Conservation (phyloP, 2,888 invertebrate genomes). For the Cenopis cana region DNA sequence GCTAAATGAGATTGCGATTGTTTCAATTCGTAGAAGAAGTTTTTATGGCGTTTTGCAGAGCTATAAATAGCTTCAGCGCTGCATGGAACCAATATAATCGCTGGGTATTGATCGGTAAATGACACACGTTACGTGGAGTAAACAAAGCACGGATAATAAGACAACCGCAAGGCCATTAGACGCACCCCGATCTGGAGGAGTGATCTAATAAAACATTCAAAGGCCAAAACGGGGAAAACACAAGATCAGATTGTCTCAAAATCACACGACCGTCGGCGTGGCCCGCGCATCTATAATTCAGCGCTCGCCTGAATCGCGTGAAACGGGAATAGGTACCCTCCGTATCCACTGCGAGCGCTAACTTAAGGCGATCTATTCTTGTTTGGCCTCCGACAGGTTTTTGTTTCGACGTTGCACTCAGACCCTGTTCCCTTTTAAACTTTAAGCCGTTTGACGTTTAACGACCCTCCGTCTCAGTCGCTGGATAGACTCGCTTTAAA, state of each 20-base stretch:
- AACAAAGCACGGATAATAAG: slow-evolving; percentile 54
- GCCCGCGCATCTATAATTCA: slow-evolving; percentile 81
- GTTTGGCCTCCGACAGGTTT: slow-evolving; percentile 44
- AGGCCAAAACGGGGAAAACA: slow-evolving; percentile 76
- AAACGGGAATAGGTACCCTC: slow-evolving; percentile 63
- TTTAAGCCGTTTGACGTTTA: slow-evolving; percentile 44
- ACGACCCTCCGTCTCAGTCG: slow-evolving; percentile 40
- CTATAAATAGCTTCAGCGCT: slow-evolving; percentile 14
- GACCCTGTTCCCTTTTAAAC: slow-evolving; percentile 44
- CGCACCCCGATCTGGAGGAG: slow-evolving; percentile 66
- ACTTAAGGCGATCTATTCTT: slow-evolving; percentile 68
- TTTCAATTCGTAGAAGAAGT: slow-evolving; percentile 40
- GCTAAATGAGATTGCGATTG: slow-evolving; percentile 55
- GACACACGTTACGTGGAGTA: slow-evolving; percentile 34
- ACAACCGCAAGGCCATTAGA: slow-evolving; percentile 74
- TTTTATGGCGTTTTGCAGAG: slow-evolving; percentile 27
- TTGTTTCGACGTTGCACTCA: slow-evolving; percentile 43
- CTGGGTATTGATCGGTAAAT: slow-evolving; percentile 27
- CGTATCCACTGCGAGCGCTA: slow-evolving; percentile 54
- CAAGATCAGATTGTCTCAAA: slow-evolving; percentile 84
- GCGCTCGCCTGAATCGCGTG: slow-evolving; percentile 55
- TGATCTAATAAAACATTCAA: slow-evolving; percentile 81
- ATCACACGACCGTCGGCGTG: slow-evolving; percentile 79
- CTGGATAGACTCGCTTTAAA: slow-evolving; percentile 35
- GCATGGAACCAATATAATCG: slow-evolving; percentile 10